Evolutionary conservation across 2,113 vertebrate genomes (phyloP).

Genomic region (Glareola pratincola): DNA sequence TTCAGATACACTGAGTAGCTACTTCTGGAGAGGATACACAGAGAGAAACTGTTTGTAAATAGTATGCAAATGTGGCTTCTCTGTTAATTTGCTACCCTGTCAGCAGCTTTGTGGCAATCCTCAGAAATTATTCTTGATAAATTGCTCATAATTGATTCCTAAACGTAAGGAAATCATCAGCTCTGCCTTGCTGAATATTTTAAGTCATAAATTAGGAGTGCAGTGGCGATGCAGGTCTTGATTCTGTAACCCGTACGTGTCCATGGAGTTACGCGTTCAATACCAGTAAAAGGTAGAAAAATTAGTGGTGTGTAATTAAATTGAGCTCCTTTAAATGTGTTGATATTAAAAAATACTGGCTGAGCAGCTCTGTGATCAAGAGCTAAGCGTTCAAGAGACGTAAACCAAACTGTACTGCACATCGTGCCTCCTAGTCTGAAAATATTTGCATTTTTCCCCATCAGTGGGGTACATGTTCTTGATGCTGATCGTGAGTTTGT

Average conservation of each 20-base stretch:
- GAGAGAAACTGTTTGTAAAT: neutral
- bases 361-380: neutral
- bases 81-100: neutral
- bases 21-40: neutral
- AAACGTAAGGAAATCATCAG: neutral
- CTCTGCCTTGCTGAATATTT: neutral
- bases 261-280: neutral
- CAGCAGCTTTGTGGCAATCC: neutral
- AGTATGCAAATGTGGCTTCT: neutral
- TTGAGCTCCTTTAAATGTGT: neutral
- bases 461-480: neutral
- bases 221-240: neutral
- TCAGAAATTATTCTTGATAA: neutral
- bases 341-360: neutral
- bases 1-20: neutral
- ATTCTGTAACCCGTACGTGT: rapidly evolving
- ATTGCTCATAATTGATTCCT: neutral
- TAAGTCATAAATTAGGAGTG: neutral
- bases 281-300: neutral
- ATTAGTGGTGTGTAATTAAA: neutral
- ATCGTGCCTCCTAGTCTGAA: neutral
- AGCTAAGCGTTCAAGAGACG: neutral
- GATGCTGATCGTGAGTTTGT: neutral
- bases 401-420: neutral
- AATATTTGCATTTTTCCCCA: neutral